Conservation (phyloP, 1,140 invertebrate species). For the Drosophila teissieri region DNA sequence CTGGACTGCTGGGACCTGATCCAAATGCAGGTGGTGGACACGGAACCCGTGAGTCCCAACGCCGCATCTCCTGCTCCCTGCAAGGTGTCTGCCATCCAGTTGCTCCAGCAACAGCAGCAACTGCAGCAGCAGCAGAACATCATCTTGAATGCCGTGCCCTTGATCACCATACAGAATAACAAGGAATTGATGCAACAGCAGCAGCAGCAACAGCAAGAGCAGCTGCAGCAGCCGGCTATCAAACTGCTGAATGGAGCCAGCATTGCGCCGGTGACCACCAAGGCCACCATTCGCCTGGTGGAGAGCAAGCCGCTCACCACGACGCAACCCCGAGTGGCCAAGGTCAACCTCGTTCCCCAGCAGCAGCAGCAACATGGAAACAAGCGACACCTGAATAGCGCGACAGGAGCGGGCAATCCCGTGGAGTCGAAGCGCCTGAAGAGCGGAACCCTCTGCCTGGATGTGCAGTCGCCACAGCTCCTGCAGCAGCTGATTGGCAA, state of each 20-base stretch:
- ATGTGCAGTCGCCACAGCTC: slow-evolving; percentile 67
- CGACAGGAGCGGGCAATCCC: slow-evolving; percentile 37
- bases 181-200: slow-evolving; percentile 56
- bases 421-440: slow-evolving; percentile 77
- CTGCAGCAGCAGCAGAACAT: slow-evolving; percentile 70
- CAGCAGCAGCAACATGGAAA: slow-evolving; percentile 62
- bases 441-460: slow-evolving; percentile 54
- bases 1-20: slow-evolving; percentile 82
- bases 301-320: slow-evolving; percentile 53
- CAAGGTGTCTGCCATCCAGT: slow-evolving; percentile 57
- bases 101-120: slow-evolving; percentile 59
- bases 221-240: slow-evolving; percentile 61
- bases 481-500: slow-evolving; percentile 73
- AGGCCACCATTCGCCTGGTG: slow-evolving; percentile 67
- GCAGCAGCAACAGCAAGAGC: slow-evolving; percentile 54
- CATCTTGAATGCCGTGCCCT: slow-evolving; percentile 80
- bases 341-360: slow-evolving; percentile 43
- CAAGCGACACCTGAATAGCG: slow-evolving; percentile 70
- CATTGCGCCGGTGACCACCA: slow-evolving; percentile 53
- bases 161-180: slow-evolving; percentile 80
- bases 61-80: slow-evolving; percentile 66
- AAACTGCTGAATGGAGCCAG: slow-evolving; percentile 62
- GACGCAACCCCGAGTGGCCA: slow-evolving; percentile 31
- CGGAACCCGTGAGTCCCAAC: slow-evolving; percentile 56
- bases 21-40: slow-evolving; percentile 73